These are phyloP conservation scores for Zaprionus lachaisei DNA, from an alignment of 1,140 invertebrate genomes.

Conservation along the genomic window DNA sequence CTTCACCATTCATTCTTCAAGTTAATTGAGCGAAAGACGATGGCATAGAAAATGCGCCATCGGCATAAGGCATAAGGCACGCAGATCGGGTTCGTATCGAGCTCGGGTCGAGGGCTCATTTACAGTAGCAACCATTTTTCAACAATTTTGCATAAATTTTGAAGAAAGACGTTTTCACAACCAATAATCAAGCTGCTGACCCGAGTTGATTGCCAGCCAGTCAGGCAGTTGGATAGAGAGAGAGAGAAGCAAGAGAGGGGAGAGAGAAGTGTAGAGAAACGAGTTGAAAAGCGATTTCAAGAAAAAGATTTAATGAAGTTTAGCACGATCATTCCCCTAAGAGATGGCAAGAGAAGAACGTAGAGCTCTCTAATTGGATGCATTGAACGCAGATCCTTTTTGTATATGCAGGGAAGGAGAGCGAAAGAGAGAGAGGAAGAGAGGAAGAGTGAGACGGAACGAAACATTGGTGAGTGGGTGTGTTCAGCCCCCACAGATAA, in stretches of 20 bases:
- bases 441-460: background rate
- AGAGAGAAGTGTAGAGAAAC: slow-evolving; percentile 10
- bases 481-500: slow-evolving; percentile 69
- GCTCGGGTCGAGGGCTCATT: slow-evolving; percentile 49
- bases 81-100: slow-evolving; percentile 33
- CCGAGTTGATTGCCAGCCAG: slow-evolving; percentile 50
- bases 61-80: slow-evolving; percentile 37
- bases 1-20: background rate
- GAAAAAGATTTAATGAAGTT: slow-evolving; percentile 81
- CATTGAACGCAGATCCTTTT: slow-evolving; percentile 59
- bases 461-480: slow-evolving; percentile 7
- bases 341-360: slow-evolving; percentile 50
- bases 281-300: slow-evolving; percentile 55
- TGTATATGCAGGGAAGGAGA: background rate
- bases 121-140: slow-evolving; percentile 79
- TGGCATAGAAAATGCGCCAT: slow-evolving; percentile 36
- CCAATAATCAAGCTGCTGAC: slow-evolving; percentile 67
- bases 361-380: slow-evolving; percentile 71
- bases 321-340: slow-evolving; percentile 75
- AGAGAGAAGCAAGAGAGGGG: background rate
- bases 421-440: background rate
- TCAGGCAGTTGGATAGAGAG: background rate
- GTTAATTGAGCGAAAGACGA: slow-evolving; percentile 11
- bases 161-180: slow-evolving; percentile 71
- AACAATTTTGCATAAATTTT: slow-evolving; percentile 80